A percentile compares a stretch with the other conserved stretches of the same genome.
phyloP scores from a whole-genome alignment of 1,140 invertebrate species.

The Ptiloglossa arizonensis region DNA sequence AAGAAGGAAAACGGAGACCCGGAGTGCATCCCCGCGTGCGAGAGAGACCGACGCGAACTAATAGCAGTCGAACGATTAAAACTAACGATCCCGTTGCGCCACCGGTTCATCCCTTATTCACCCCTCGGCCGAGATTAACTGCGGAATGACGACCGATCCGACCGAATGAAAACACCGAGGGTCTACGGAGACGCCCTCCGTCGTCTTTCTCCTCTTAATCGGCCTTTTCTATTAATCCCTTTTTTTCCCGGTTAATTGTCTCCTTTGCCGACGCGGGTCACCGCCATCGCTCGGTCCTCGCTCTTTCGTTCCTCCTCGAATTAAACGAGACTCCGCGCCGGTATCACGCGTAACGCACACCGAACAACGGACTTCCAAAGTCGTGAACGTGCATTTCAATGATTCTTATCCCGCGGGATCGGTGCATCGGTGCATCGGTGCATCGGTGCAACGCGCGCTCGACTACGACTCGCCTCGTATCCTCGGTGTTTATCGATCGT shows the following conservation, averaged over 20 bases:
- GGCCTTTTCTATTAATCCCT: slow-evolving; percentile 46
- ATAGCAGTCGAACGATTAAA: slow-evolving; percentile 71
- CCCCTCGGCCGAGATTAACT: slow-evolving; percentile 64
- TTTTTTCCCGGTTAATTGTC: slow-evolving; percentile 36
- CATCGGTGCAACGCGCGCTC: too few species aligned
- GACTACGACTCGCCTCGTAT: too few species aligned
- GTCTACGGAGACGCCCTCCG: slow-evolving; percentile 17
- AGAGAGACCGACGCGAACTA: slow-evolving; percentile 48
- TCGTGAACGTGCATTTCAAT: too few species aligned
- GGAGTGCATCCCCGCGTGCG: not conserved
- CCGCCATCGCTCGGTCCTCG: not conserved
- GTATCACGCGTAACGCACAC: too few species aligned
- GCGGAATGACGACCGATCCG: slow-evolving; percentile 64
- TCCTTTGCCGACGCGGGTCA: not conserved
- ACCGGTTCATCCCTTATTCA: slow-evolving; percentile 54
- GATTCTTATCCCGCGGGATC: too few species aligned
- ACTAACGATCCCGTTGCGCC: slow-evolving; percentile 69
- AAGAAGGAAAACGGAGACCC: slow-evolving; percentile 24
- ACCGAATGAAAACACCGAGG: slow-evolving; percentile 65
- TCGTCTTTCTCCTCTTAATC: slow-evolving; percentile 44
- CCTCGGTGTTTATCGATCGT: too few species aligned
- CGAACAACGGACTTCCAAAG: too few species aligned
- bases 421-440: too few species aligned
- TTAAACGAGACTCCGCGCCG: slow-evolving; percentile 1
- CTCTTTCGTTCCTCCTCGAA: slow-evolving; percentile 4